Conservation (phyloP, 2,113 vertebrate genomes). For the Platanista minor region DNA sequence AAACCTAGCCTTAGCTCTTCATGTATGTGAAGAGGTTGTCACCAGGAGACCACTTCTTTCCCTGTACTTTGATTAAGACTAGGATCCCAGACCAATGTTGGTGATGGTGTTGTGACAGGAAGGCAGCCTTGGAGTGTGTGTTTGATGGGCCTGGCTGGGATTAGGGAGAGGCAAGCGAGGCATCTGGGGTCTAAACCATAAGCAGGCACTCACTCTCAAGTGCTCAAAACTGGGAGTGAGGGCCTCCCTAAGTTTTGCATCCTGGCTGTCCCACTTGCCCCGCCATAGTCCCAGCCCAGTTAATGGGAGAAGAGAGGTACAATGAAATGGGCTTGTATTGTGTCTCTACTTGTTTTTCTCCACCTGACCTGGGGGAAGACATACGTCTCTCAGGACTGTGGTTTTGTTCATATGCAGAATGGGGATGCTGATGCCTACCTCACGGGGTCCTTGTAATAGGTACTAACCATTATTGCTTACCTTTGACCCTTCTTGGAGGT, state of each 20-base stretch:
- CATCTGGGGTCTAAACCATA: fast-evolving
- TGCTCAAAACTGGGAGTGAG: too few relatives aligned
- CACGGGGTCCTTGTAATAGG: not conserved
- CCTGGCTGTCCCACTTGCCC: fast-evolving
- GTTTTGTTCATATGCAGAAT: not conserved
- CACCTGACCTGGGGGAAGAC: not conserved
- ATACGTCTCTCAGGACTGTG: not conserved
- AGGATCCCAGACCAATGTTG: too few relatives aligned
- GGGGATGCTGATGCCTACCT: fast-evolving
- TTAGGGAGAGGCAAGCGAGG: not conserved
- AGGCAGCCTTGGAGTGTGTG: not conserved
- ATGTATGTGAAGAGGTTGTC: fast-evolving
- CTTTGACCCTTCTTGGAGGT: not conserved
- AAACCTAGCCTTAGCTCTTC: not conserved
- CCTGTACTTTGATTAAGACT: not conserved
- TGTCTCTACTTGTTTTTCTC: not conserved
- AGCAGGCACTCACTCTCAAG: too few relatives aligned
- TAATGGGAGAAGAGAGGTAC: too few relatives aligned
- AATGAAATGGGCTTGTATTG: fast-evolving
- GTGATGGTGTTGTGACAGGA: not conserved
- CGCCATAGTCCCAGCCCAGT: not conserved
- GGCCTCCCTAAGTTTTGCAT: fast-evolving
- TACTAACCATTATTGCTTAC: fast-evolving
- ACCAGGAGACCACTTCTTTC: not conserved
- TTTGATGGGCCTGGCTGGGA: not conserved